Base-by-base conservation (phyloP, 92 coral and sea anemone genomes). In the Phymanthus crucifer region DNA sequence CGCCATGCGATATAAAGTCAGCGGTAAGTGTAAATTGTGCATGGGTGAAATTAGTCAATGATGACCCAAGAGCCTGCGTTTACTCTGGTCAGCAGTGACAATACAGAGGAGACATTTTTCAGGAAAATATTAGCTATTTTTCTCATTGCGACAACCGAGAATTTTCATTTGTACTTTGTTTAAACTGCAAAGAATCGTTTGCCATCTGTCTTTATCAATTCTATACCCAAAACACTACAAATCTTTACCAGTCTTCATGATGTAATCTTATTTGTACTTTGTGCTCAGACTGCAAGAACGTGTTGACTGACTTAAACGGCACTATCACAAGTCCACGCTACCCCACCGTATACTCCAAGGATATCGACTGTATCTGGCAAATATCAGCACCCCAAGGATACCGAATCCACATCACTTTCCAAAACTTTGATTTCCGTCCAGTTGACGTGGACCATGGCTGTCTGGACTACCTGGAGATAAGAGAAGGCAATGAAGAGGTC, bases 311-410 rank as follows among this genome's bases (percentile, higher is more conserved):
- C 24, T 76, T 75, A 33, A 78, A 57, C 54, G 93, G 88, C n/a
- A 46, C 75, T 4, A 83, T 92, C 31, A 64, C 64, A 33, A 89
- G 89, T 21, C 97, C 91, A 2, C 70, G 73, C 71, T 87, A 86
- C 54, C 97, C 97, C 19, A 43, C 73, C 19, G 50, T 46, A 17
- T 92, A 89, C 77, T 73, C 80, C 29, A 78, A 88, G 32, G 70
- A 87, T 40, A 81, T 78, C 19, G 89, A 92, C 75, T 92, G 97
- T 40, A 84, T 89, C 31, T 92, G 97, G 97, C 97, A 86, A 65
- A 81, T 92, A 66, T 73, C 79, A 5, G 97, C 89, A 21, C 89
- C 93, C 1, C 71, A 54, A 35, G 97, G 97, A 36, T 84, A 81
- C 85, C 72, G 93, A 67, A 92, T 92, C 50, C 84, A 89, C 32